These are phyloP conservation scores for Nesoenas mayeri DNA, from an alignment of 2,113 vertebrate species.

Conservation along the genomic window DNA sequence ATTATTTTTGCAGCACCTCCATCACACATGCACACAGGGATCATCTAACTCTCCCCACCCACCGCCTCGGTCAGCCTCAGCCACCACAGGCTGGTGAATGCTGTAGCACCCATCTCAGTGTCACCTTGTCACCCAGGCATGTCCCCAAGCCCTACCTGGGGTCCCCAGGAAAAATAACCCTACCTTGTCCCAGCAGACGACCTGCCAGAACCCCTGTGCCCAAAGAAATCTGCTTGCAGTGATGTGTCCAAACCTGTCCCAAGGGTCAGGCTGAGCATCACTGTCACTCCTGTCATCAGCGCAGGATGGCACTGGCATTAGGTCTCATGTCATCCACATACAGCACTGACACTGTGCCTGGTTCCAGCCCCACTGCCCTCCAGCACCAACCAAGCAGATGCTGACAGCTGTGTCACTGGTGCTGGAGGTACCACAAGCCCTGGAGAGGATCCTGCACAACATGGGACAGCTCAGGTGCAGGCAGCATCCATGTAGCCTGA, in stretches of 20 bases:
- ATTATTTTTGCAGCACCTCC: not conserved
- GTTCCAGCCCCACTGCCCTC: not conserved
- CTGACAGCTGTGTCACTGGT: not conserved
- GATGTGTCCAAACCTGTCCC: no score
- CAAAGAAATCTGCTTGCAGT: not conserved
- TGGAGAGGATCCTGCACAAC: not conserved
- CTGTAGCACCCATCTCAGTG: not conserved
- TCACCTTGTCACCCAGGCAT: not conserved
- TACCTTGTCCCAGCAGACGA: not conserved
- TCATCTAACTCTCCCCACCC: no score
- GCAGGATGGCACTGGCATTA: not conserved
- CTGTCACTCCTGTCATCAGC: not conserved
- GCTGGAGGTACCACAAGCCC: not conserved
- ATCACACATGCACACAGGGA: not conserved
- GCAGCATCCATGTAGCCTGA: no score
- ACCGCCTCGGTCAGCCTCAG: no score
- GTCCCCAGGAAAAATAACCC: not conserved
- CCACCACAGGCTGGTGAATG: no score
- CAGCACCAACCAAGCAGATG: not conserved
- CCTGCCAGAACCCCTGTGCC: not conserved
- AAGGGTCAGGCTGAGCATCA: not conserved
- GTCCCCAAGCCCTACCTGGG: not conserved
- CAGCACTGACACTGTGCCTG: accelerated
- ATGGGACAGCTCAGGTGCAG: no score
- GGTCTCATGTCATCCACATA: not conserved